Evolutionary conservation across 2,797 vertebrate genomes (phyloP), one percentile per base, ranked within the genome.

Genomic region (Melanotaenia boesemani): DNA sequence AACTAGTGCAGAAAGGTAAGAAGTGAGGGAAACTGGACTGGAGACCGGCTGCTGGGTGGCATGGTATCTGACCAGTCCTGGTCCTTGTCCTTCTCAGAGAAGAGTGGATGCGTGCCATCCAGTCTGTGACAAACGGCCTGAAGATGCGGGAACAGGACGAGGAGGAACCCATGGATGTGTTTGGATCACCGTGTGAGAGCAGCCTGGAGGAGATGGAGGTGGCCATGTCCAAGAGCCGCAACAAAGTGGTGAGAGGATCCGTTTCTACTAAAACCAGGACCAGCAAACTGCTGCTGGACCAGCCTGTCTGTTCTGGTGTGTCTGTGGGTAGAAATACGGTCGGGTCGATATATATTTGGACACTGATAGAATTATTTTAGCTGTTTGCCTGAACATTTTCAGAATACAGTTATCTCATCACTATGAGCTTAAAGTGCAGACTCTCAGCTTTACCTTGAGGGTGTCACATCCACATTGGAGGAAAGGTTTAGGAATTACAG

Each of bases 101-200:
- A 80, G 95, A 96, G 56, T 97, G 97, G 97, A 96, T 97, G 86
- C 85, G 88, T 26, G 94, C 96, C 13, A 97, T 97, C 76, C 97
- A 97, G 82, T 94, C 95, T 0, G 97, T 97, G 0, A 95, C 96
- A 37, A 96, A 97, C 70, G 94, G 95, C 71, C 87, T 97, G 16
- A 96, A 97, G 89, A 94, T 94, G 67, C 93, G 88, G 44, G 87
- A 91, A 46, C 93, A 93, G 10, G 88, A 93, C 0, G 94, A 92
- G 0, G 92, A 91, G 7, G 95, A 95, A 34, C 22, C 93, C 0
- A 94, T 96, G 95, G 96, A 96, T 8, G 72, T 94, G 57, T 94
- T 94, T 0, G 93, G 95, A 34, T 96, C 95, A 0, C 93, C 94
- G 1, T 91, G 84, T 0, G 94, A 96, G 67, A 87, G 90, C 0